A percentile compares a stretch with the other conserved stretches of the same genome.
These are phyloP conservation scores for Gobionotothen gibberifrons DNA, from an alignment of 2,797 vertebrate species.

Conservation along the genomic window DNA sequence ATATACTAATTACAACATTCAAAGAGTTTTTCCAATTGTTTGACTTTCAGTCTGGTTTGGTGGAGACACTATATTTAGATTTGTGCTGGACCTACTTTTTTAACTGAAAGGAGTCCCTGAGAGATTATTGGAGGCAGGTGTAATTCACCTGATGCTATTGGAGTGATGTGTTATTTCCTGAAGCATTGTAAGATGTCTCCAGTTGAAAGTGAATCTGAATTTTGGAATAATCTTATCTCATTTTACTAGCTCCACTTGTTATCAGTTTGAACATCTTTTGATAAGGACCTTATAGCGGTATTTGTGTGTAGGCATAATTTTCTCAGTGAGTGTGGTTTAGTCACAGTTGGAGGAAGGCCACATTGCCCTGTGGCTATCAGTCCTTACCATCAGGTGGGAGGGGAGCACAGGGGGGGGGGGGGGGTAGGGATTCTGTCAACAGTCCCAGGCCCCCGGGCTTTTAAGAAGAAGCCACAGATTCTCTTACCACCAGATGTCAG, in stretches of 20 bases:
- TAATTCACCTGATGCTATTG: neutral
- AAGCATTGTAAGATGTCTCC: neutral
- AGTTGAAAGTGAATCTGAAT: neutral
- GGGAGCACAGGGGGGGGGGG: constrained; percentile 46
- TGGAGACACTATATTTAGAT: neutral
- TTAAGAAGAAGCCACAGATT: constrained; percentile 75
- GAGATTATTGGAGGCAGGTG: neutral
- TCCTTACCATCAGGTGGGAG: constrained; percentile 58
- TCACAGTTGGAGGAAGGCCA: constrained; percentile 31
- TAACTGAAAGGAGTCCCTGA: neutral
- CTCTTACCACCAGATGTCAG: constrained; percentile 84
- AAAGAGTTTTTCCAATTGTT: neutral
- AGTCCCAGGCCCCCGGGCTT: constrained; percentile 61
- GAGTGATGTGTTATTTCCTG: too few relatives aligned
- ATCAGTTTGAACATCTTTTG: constrained; percentile 6
- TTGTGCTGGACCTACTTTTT: neutral
- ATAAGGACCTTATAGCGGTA: neutral
- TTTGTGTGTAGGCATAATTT: neutral
- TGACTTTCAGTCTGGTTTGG: neutral
- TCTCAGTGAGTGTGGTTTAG: constrained; percentile 16
- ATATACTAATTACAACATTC: neutral
- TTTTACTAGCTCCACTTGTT: neutral
- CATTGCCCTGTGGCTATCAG: constrained; percentile 44
- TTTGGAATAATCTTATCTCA: neutral
- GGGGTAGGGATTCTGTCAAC: constrained; percentile 58